A percentile compares a stretch with the other conserved stretches of the same genome.
Conservation (phyloP, 2,888 invertebrate species). For the Shargacucullia verbasci region DNA sequence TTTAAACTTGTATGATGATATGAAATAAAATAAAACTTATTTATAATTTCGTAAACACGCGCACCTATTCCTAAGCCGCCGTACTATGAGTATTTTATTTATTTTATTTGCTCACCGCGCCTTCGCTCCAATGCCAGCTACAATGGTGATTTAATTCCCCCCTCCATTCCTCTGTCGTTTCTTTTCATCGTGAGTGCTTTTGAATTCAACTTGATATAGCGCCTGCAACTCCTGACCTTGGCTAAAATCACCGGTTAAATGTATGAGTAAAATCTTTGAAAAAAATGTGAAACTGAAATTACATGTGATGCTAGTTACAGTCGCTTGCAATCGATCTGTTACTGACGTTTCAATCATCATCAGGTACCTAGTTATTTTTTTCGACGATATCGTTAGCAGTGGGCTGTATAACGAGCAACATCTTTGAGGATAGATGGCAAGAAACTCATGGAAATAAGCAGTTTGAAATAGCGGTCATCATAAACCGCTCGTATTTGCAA, state of each 20-base stretch:
- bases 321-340: conserved; percentile 1
- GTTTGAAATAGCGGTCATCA: too few species aligned
- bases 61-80: neutral
- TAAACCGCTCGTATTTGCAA: too few species aligned
- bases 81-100: conserved; percentile 11
- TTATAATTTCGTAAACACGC: too few species aligned
- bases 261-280: conserved; percentile 10
- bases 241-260: neutral
- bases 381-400: too few species aligned
- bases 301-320: conserved; percentile 7
- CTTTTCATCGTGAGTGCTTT: conserved; percentile 2
- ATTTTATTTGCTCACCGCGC: conserved; percentile 12
- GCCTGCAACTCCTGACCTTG: neutral
- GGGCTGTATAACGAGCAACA: too few species aligned
- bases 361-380: too few species aligned
- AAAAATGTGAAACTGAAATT: too few species aligned
- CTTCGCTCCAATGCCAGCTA: conserved; percentile 5
- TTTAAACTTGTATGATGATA: too few species aligned
- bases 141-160: neutral
- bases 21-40: too few species aligned
- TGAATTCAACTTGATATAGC: neutral
- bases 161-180: too few species aligned
- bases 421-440: too few species aligned
- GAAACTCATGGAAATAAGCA: too few species aligned
- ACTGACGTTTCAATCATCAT: neutral